Evolutionary conservation across 2,797 vertebrate species (phyloP).

Genomic region (Brachyalestes nurse): DNA sequence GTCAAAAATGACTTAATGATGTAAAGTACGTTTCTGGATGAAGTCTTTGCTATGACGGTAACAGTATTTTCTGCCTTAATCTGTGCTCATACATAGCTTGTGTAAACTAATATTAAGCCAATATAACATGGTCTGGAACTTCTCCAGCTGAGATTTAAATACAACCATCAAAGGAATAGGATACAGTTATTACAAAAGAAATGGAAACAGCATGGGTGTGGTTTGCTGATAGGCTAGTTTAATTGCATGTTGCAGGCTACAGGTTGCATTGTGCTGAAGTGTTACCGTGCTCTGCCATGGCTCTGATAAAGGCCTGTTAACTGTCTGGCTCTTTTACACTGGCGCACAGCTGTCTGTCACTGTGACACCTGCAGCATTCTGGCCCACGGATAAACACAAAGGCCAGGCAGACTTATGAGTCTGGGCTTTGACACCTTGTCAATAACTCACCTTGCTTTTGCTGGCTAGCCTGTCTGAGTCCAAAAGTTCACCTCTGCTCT

Average conservation of each 20-base stretch:
- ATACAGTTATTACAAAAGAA: neutral
- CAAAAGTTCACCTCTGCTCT: neutral
- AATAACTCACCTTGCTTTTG: conserved; percentile 23
- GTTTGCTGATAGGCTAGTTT: neutral
- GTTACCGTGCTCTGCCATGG: conserved; percentile 4
- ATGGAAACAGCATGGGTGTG: neutral
- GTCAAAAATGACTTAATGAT: no score
- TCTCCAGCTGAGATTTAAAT: neutral
- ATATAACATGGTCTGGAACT: neutral
- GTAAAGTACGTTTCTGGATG: neutral
- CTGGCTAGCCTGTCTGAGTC: conserved; percentile 14
- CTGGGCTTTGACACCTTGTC: conserved; percentile 34
- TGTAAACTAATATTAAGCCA: neutral
- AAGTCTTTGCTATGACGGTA: neutral
- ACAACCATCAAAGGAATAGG: neutral
- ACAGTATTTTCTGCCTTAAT: neutral
- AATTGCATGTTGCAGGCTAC: conserved; percentile 24
- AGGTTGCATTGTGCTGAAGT: conserved; percentile 19
- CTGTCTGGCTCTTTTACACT: neutral
- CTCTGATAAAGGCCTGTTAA: conserved; percentile 28
- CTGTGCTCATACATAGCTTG: neutral
- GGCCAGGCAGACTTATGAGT: conserved; percentile 40
- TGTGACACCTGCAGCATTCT: conserved; percentile 16
- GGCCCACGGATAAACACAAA: conserved; percentile 40
- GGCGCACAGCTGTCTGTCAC: conserved; percentile 30